Evolutionary conservation across 2,113 vertebrate species (phyloP), one percentile per base, ranked within the genome.

Genomic region (Calyptommatus sinebrachiatus): DNA sequence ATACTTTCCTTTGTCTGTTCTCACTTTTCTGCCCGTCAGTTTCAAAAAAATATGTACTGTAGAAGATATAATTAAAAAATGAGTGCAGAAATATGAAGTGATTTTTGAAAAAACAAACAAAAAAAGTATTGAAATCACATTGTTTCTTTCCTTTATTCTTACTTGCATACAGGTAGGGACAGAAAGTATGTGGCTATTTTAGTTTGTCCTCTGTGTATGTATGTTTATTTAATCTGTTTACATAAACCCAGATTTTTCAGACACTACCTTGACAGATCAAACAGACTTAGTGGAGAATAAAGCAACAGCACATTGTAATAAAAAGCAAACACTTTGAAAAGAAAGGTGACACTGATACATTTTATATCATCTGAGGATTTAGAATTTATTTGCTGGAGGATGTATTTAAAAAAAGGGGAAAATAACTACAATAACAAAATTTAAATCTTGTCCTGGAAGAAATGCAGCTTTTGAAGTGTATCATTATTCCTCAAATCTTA

Each of bases 191-290:
- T 57, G 53, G 53, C 53, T 67, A 29, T 60, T 81, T 81, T 74
- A 67, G 14, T 7, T 0, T 46, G 48, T 69, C 50, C 50, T 22
- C 26, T 68, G 31, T 28, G 22, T 60, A 26, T 68, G 16, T 45
- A 68, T 80, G 53, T 74, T 61, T 68, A 81, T 75, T 74, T 68
- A 68, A 57, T 81, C 50, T 69, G 31, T 68, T 46, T 74, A 68
- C 31, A 70, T 74, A 67, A 80, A 68, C 65, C 26, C 22, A n/a
- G 28, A 16, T 60, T 60, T 81, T 75, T 24, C 78, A 69, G n/a
- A 8, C 20, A 69, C 28, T 14, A 31, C 31, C 68, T 2, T 70
- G 66, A 78, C 72, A 60, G 26, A 60, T 60, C 26, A 70, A 60
- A 70, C 29, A 35, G 28, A 77, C n/a, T 61, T 60, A 69, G 29